Evolutionary conservation across 2,113 vertebrate species (phyloP).

Genomic region (Engraulis encrasicolus): DNA sequence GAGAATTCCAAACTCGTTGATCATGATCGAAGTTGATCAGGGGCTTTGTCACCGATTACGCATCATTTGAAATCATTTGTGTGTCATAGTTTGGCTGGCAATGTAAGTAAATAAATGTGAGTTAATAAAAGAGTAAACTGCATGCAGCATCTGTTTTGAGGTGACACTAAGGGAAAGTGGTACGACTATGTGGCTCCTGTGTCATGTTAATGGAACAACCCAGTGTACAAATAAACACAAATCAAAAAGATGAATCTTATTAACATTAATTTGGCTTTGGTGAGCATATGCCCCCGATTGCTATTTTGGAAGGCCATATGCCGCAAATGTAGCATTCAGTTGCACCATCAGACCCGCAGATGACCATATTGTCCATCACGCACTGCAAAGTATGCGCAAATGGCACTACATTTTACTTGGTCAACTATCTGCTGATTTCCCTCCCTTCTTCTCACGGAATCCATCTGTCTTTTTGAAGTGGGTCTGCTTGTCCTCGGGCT

Average conservation of each 20-base stretch:
- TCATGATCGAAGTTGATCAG: background rate
- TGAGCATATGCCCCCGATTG: conserved; percentile 31
- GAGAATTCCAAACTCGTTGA: background rate
- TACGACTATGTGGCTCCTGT: conserved; percentile 13
- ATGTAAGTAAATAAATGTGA: background rate
- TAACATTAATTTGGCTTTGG: conserved; percentile 33
- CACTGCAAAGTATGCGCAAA: background rate
- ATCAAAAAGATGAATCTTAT: conserved; percentile 36
- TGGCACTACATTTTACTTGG: background rate
- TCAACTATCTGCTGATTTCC: background rate
- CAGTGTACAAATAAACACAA: conserved; percentile 47
- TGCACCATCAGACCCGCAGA: conserved; percentile 1
- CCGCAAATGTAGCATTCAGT: conserved; percentile 23
- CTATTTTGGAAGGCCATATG: conserved; percentile 39
- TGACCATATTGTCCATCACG: conserved; percentile 8
- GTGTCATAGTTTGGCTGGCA: background rate
- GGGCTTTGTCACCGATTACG: background rate
- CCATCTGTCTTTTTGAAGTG: conserved; percentile 37
- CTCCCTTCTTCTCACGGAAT: background rate
- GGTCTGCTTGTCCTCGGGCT: conserved; percentile 2
- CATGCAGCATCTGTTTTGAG: conserved; percentile 4
- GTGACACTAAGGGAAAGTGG: background rate
- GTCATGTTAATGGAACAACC: conserved; percentile 39
- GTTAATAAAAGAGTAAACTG: background rate
- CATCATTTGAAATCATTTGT: background rate